Evolutionary conservation across 2,888 invertebrate genomes (phyloP), one percentile per base, ranked within the genome.

Genomic region (Erpobdella octoculata): DNA sequence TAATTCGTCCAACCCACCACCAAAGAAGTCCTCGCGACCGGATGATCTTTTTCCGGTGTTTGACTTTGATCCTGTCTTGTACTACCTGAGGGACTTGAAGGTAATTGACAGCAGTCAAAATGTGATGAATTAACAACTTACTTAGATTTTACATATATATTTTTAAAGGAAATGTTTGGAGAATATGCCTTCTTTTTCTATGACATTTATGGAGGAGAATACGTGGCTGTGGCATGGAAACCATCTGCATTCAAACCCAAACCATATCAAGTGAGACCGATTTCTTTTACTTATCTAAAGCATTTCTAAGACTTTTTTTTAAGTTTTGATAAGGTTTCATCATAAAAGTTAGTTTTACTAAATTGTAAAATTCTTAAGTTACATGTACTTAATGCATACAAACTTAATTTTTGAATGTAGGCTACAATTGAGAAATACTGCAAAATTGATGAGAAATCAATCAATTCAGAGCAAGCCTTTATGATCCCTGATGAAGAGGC

Each of bases 131-230:
- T n/a, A n/a, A n/a, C n/a, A n/a, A 46, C 18, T 18, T 46, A 25
- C 53, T 53, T 6, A 53, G 21, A 5, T 4, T 53, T 21, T 25
- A 18, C 15, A 53, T 6, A 5, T 21, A 53, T 53, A n/a, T 53
- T 53, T 9, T 53, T 41, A 25, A 78, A 84, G 81, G 80, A 73
- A 36, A 76, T 78, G 3, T 85, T 81, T 78, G 80, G 77, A 67
- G 89, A 92, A 9, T 88, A 88, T 79, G 93, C 92, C 0, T 81
- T 91, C 70, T 94, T 96, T 82, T 94, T 95, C 84, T 88, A 93
- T 83, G 91, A 96, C 83, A 85, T 87, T 0, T 91, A 89, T 82
- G 93, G 93, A n/a, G 93, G 93, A 0, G 86, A 87, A 75, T 85
- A 88, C n/a, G 89, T 96, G 74, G 91, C 89, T 0, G 89, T 93